Evolutionary conservation across 1,140 invertebrate genomes (phyloP).

Genomic region (Cherax destructor): DNA sequence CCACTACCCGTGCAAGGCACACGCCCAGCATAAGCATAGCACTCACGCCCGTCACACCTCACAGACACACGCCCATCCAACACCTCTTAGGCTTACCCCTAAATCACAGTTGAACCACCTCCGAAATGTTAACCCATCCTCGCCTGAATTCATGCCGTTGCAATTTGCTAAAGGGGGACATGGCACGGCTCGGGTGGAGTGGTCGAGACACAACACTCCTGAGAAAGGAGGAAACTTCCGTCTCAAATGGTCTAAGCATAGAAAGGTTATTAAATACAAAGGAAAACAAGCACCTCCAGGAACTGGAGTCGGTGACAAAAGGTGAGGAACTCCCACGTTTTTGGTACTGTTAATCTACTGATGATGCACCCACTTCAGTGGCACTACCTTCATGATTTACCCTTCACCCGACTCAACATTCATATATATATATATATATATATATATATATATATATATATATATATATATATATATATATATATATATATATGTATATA

Average conservation of each 20-base stretch:
- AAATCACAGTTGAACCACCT: no score
- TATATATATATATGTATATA: no score
- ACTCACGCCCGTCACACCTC: background rate
- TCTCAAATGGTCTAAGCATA: slow-evolving; percentile 24
- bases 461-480: no score
- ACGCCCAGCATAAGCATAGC: background rate
- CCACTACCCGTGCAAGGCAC: slow-evolving; percentile 21
- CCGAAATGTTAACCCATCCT: background rate
- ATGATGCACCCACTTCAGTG: background rate
- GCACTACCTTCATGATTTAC: background rate
- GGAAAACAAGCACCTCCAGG: background rate
- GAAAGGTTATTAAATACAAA: background rate
- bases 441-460: no score
- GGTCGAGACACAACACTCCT: slow-evolving; percentile 30
- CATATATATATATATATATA: no score
- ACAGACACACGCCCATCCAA: background rate
- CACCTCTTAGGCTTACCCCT: background rate
- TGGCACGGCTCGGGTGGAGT: slow-evolving; percentile 7
- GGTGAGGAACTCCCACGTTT: background rate
- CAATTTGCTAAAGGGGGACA: slow-evolving; percentile 1
- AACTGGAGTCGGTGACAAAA: background rate
- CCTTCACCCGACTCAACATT: no score
- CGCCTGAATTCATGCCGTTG: slow-evolving; percentile 26
- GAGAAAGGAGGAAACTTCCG: slow-evolving; percentile 29
- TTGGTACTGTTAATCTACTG: background rate